phyloP scores from a whole-genome alignment of 2,113 vertebrate genomes.

The Platanista minor region DNA sequence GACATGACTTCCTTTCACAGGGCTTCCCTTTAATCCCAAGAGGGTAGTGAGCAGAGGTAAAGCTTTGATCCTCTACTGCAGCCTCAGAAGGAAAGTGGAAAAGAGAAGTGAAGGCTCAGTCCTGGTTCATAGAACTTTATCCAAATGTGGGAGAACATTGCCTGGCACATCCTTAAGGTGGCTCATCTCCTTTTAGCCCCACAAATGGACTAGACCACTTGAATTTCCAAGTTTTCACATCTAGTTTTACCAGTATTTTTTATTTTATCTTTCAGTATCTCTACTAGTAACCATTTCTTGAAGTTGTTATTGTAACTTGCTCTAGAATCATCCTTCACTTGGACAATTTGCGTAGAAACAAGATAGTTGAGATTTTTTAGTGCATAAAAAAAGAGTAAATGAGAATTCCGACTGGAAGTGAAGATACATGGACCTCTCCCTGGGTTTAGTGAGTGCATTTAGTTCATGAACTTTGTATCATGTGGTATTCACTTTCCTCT shows the following conservation, averaged over 20 bases:
- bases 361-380: not conserved
- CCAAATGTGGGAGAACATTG: not conserved
- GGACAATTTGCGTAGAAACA: not conserved
- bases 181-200: fast-evolving
- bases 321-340: not conserved
- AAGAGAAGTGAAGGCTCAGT: not conserved
- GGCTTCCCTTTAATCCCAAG: not conserved
- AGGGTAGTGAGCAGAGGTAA: fast-evolving
- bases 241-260: not conserved
- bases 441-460: not conserved
- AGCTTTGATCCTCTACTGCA: not conserved
- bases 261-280: not conserved
- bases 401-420: not conserved
- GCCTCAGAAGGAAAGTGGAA: not conserved
- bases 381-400: not conserved
- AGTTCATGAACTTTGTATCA: not conserved
- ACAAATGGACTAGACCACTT: too few relatives aligned
- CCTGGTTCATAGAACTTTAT: not conserved
- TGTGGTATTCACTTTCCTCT: not conserved
- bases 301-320: not conserved
- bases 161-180: not conserved
- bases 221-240: not conserved
- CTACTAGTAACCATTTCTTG: not conserved
- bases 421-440: not conserved
- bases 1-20: not conserved